Percentiles rank a stretch among this genome's conserved stretches.
phyloP scores from a whole-genome alignment of 2,113 vertebrate species.

The Upupa epops region DNA sequence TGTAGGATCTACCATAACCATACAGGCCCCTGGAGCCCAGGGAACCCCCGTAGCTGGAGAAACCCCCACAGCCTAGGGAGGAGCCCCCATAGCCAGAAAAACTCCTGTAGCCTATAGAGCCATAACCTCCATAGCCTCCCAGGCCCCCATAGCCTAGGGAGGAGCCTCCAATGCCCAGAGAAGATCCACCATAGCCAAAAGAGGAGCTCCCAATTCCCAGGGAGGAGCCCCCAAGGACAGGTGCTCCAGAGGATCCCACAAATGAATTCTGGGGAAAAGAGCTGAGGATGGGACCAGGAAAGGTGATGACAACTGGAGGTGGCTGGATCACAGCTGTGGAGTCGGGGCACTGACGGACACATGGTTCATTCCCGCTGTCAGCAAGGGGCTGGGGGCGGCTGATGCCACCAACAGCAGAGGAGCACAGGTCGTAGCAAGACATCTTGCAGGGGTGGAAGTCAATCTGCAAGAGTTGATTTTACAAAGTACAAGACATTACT shows the following conservation, averaged over 20 bases:
- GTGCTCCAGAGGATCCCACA: not conserved
- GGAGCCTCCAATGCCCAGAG: not conserved
- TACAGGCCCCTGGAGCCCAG: not conserved
- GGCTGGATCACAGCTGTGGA: not conserved
- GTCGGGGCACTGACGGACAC: not conserved
- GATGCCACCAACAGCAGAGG: fast-evolving
- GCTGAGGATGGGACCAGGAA: constrained; percentile 21
- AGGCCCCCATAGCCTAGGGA: not conserved
- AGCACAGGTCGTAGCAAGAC: not conserved
- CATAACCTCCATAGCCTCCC: not conserved
- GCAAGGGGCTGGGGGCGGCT: not conserved
- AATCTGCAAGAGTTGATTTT: not conserved
- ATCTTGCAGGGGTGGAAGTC: not conserved
- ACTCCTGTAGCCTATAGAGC: not conserved
- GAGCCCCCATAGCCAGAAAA: not conserved
- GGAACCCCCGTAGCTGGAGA: not conserved
- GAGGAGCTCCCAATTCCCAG: not conserved
- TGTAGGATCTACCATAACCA: not conserved
- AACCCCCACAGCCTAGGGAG: not conserved
- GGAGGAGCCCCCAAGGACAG: not conserved
- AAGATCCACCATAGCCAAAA: not conserved
- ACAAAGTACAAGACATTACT: not conserved
- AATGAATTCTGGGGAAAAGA: not conserved
- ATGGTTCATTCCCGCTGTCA: not conserved
- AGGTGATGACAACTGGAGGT: not conserved